Percentiles rank a stretch among this genome's conserved stretches.
These are phyloP conservation scores for Anoncus sp. DNA, from an alignment of 2,888 invertebrate genomes.

Conservation along the genomic window DNA sequence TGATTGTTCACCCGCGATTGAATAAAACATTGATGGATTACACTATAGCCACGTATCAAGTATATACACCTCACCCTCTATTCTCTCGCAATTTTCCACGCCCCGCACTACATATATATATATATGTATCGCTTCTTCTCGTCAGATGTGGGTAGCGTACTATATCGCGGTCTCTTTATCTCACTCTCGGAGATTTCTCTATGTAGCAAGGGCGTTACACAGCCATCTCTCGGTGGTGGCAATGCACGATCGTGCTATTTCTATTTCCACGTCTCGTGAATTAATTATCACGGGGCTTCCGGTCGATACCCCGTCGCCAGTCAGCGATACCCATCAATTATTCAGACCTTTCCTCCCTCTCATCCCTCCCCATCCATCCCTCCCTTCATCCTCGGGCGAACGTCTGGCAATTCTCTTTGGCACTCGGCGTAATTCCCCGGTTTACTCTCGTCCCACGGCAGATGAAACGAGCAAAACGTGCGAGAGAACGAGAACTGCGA, in stretches of 20 bases:
- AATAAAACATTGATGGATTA: slow-evolving; percentile 58
- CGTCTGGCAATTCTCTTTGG: slow-evolving; percentile 65
- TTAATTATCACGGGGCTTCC: slow-evolving; percentile 78
- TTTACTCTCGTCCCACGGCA: slow-evolving; percentile 55
- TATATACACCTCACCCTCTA: slow-evolving; percentile 7
- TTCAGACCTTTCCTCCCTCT: slow-evolving; percentile 67
- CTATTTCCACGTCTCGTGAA: slow-evolving; percentile 78
- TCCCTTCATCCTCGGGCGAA: slow-evolving; percentile 27
- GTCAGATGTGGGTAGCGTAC: slow-evolving; percentile 30
- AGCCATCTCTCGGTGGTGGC: slow-evolving; percentile 31
- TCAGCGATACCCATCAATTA: slow-evolving; percentile 74
- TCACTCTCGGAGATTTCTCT: slow-evolving; percentile 43
- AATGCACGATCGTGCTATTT: slow-evolving; percentile 72
- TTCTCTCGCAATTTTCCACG: slow-evolving; percentile 33
- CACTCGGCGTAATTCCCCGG: slow-evolving; percentile 63
- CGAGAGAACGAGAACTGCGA: slow-evolving; percentile 15
- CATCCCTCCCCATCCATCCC: not conserved
- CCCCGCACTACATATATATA: slow-evolving; percentile 13
- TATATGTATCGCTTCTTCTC: slow-evolving; percentile 21
- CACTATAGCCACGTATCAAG: slow-evolving; percentile 41
- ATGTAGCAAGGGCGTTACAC: slow-evolving; percentile 20
- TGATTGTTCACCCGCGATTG: slow-evolving; percentile 36
- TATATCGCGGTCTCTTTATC: slow-evolving; percentile 47
- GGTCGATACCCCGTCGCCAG: slow-evolving; percentile 75
- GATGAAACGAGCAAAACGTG: slow-evolving; percentile 42